Conservation (phyloP, 2,888 invertebrate species). For the Ormia ochracea region DNA sequence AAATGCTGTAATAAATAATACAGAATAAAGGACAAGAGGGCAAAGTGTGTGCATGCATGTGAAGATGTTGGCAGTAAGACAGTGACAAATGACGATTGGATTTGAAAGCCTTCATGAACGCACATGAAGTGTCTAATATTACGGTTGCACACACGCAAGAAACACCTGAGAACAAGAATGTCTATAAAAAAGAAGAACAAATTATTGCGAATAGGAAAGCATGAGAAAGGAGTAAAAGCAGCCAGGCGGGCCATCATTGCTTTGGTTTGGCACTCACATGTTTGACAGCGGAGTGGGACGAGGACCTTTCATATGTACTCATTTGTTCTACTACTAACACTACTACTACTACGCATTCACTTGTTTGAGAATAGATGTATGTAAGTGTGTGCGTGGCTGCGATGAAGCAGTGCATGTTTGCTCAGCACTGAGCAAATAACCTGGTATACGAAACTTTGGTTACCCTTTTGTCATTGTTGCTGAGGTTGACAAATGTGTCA, state of each 20-base stretch:
- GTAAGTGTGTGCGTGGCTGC: background rate
- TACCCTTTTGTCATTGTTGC: constrained; percentile 69
- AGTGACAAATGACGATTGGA: constrained; percentile 61
- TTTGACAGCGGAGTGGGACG: background rate
- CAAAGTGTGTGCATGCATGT: background rate
- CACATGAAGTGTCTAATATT: constrained; percentile 35
- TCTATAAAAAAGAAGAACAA: background rate
- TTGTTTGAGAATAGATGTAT: background rate
- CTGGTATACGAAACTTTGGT: constrained; percentile 66
- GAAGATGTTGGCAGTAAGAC: constrained; percentile 13
- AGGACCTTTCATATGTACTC: background rate
- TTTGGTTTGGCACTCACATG: background rate
- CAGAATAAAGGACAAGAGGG: constrained; percentile 37
- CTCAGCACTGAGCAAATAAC: constrained; percentile 63
- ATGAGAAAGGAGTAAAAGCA: constrained; percentile 21
- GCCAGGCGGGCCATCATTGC: constrained; percentile 23
- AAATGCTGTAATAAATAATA: constrained; percentile 35
- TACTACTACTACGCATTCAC: background rate
- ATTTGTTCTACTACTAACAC: too few relatives aligned
- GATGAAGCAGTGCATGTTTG: constrained; percentile 41
- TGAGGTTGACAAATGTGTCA: constrained; percentile 77
- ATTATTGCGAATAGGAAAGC: constrained; percentile 7
- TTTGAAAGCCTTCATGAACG: constrained; percentile 31
- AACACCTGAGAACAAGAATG: constrained; percentile 48
- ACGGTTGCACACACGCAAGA: constrained; percentile 6